Base-by-base conservation (phyloP, 2,113 vertebrate species). In the Steatornis caripensis region DNA sequence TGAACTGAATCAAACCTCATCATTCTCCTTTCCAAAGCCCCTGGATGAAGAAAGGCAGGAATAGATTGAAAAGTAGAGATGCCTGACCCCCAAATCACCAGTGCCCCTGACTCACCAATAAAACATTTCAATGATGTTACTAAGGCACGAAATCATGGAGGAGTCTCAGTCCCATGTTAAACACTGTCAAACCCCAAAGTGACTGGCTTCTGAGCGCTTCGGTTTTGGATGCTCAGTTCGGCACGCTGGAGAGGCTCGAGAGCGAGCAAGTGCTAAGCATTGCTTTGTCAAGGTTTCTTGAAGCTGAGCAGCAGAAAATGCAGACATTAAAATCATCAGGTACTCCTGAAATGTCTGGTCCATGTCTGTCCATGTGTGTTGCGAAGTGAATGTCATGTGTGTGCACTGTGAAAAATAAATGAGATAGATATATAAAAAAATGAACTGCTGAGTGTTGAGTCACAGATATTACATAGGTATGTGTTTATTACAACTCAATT, bases 191-290 rank as follows among this genome's bases (percentile, higher is more conserved):
- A 43, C 14, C 21, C 49, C 26, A 39, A 4, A 46, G 30, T 10
- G 21, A 15, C 37, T 36, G 41, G 5, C 29, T 76, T 82, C 29
- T 17, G 39, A 49, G 26, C 27, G 39, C 48, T 78, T 60, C 0
- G 1, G 3, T 90, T 88, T 69, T n/a, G 39, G 27, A 34, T 68
- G 55, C 51, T 58, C 6, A 16, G 7, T 66, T 84, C 71, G 53
- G 24, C n/a, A 43, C 0, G 2, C 11, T 0, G 0, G 21, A 75
- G 68, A 78, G 23, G 29, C 9, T 37, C 90, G 62, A 80, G 48
- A 88, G 5, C 43, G 9, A 77, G 34, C 26, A 76, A 64, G 39
- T 46, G 43, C 34, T 69, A 74, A 79, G 21, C 12, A 15, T 30
- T 68, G 4, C 9, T 86, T 81, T 54, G 11, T 72, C 72, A 80